phyloP scores from a whole-genome alignment of 2,113 vertebrate species.

The Anoplopoma fimbria region DNA sequence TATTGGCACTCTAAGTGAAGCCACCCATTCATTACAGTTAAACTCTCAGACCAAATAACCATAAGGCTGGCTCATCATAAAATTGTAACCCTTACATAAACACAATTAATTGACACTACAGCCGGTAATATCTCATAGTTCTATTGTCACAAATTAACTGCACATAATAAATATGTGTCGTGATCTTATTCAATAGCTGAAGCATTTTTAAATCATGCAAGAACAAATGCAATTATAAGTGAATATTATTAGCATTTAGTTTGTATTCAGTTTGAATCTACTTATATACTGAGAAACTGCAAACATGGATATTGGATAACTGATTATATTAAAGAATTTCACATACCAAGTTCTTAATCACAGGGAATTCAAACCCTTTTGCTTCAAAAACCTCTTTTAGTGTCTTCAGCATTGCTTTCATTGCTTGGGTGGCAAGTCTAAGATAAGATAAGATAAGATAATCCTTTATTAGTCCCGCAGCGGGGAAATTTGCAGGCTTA shows the following conservation, averaged over 20 bases:
- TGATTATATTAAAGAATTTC: not conserved
- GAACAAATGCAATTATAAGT: slow-evolving; percentile 1
- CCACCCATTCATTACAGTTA: slow-evolving; percentile 36
- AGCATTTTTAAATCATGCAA: not conserved
- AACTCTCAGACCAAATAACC: slow-evolving; percentile 34
- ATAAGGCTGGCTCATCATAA: slow-evolving; percentile 16
- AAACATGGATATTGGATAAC: not conserved
- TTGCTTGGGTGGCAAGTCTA: not conserved
- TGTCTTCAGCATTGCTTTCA: not conserved
- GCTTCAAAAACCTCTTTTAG: not conserved
- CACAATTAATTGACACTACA: slow-evolving; percentile 28
- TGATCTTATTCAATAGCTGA: slow-evolving; percentile 6
- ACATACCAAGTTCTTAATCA: not conserved
- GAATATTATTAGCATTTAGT: not conserved
- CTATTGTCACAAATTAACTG: slow-evolving; percentile 6
- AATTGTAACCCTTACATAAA: slow-evolving; percentile 10
- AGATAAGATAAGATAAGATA: no score
- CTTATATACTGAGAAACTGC: not conserved
- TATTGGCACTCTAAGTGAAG: slow-evolving; percentile 6
- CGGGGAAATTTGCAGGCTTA: no score
- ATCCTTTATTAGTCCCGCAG: no score
- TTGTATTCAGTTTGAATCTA: not conserved
- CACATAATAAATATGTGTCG: not conserved
- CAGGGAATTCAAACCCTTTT: not conserved
- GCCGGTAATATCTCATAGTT: not conserved